phyloP scores from a whole-genome alignment of 2,888 invertebrate genomes.

The Luperina nickerlii region DNA sequence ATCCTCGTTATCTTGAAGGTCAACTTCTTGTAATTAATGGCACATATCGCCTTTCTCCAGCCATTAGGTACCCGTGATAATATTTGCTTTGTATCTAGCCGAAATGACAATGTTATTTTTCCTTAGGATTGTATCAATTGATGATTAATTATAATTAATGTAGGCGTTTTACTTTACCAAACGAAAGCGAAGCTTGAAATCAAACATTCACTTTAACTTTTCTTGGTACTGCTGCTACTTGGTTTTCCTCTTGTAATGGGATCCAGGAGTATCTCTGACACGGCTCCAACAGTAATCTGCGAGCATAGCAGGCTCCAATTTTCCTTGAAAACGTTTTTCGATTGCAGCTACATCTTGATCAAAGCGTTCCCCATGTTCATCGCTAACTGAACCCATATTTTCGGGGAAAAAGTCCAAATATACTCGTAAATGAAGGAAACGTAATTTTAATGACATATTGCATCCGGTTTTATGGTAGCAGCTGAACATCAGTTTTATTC shows the following conservation, averaged over 20 bases:
- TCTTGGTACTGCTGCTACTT: neutral
- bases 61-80: conserved; percentile 34
- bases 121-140: conserved; percentile 12
- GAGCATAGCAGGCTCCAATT: neutral
- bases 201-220: neutral
- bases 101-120: conserved; percentile 19
- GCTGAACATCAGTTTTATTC: neutral
- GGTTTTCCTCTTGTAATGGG: neutral
- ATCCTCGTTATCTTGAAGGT: conserved; percentile 50
- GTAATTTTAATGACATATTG: neutral
- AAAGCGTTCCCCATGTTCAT: neutral
- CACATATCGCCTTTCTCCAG: conserved; percentile 46
- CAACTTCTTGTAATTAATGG: conserved; percentile 52
- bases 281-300: neutral
- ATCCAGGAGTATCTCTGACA: neutral
- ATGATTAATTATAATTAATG: conserved; percentile 28
- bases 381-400: neutral
- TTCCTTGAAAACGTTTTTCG: neutral
- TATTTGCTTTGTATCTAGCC: conserved; percentile 15
- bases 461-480: neutral
- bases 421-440: neutral
- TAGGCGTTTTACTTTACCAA: conserved; percentile 2
- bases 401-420: neutral
- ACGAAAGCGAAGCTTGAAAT: neutral
- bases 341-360: neutral